Evolutionary conservation across 1,140 invertebrate genomes (phyloP), one percentile per base, ranked within the genome.

Genomic region (Daktulosphaira vitifoliae): DNA sequence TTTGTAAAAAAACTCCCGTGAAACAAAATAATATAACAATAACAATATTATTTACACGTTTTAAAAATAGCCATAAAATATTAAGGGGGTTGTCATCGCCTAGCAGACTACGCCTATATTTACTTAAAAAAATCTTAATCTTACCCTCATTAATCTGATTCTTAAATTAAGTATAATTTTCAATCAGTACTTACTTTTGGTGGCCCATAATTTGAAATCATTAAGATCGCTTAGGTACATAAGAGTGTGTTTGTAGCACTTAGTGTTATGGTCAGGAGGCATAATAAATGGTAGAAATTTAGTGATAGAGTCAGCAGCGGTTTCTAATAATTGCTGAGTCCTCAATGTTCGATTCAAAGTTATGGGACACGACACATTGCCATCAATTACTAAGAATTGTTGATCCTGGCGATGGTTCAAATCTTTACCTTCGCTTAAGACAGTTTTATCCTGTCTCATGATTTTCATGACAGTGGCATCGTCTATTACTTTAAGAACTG

Each of bases 171-270:
- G n/a, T n/a, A n/a, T n/a, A n/a, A n/a, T n/a, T n/a, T n/a, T n/a
- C n/a, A n/a, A 33, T 11, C 5, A 16, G 1, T 20, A 46, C 68
- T 68, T 50, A 71, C 70, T 71, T 66, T 71, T 65, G 22, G 66
- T 42, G 4, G 70, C 70, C 70, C 70, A 71, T 5, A 71, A 65
- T 29, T 68, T 68, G 39, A 71, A 64, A 23, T 71, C 68, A 20
- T 67, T 48, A 20, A 70, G 44, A n/a, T 67, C 33, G 8, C 26
- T 44, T 23, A 53, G 51, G 13, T 66, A 66, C 8, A 33, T n/a
- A 25, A 13, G 16, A 0, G 50, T 66, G 33, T 66, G 65, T 8
- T 46, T 44, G 38, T 18, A 53, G 37, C 65, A 66, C 18, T 29
- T 37, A 3, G 65, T 22, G 8, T n/a, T 22, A n/a, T 11, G 11